Conservation (phyloP, 2,113 vertebrate species). For the Seriola quinqueradiata region DNA sequence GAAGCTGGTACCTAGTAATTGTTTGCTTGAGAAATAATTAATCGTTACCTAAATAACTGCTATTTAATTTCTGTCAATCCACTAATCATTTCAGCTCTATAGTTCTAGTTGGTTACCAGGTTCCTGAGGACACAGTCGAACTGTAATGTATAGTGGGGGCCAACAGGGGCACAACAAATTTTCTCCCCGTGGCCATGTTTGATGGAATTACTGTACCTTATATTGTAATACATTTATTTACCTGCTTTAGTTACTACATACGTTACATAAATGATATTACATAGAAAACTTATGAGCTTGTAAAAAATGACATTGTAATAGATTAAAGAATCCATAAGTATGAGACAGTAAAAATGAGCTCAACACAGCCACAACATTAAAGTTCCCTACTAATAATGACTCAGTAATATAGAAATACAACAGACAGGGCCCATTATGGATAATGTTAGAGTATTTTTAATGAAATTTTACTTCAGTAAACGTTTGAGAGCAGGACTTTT, state of each 20-base stretch:
- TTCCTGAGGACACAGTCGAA: too few relatives aligned
- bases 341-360: neutral
- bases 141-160: too few relatives aligned
- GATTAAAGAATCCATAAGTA: neutral
- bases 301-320: neutral
- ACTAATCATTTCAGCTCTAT: too few relatives aligned
- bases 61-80: too few relatives aligned
- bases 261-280: neutral
- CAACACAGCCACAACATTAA: neutral
- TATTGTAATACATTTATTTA: neutral
- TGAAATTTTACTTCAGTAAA: neutral
- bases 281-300: neutral
- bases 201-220: neutral
- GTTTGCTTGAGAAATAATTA: too few relatives aligned
- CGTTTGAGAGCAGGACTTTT: neutral
- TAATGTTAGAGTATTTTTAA: neutral
- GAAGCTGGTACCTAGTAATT: neutral
- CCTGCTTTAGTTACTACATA: neutral
- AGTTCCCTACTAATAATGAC: too few relatives aligned
- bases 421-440: neutral
- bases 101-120: too few relatives aligned
- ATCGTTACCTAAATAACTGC: too few relatives aligned
- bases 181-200: too few relatives aligned
- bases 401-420: neutral
- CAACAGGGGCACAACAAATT: too few relatives aligned